Conservation (phyloP, 2,797 vertebrate genomes). For the Mionectes olivaceus region DNA sequence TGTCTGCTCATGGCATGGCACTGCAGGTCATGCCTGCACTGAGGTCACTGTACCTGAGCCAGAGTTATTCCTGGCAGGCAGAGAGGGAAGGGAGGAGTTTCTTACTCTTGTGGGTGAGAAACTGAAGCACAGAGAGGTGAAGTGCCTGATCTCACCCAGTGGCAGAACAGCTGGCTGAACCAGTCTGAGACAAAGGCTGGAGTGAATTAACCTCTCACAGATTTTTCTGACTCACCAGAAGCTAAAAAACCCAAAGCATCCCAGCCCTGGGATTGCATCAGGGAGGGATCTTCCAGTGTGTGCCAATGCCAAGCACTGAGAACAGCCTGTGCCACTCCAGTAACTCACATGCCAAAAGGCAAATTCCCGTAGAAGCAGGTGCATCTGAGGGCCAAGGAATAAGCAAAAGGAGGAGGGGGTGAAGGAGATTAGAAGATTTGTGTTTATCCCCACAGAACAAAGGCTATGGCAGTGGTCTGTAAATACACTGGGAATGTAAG, state of each 20-base stretch:
- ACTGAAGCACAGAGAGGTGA: not conserved
- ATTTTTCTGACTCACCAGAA: conserved; percentile 23
- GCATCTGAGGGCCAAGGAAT: not conserved
- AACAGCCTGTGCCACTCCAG: not conserved
- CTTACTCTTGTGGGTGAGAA: not conserved
- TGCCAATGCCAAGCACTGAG: not conserved
- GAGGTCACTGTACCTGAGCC: not conserved
- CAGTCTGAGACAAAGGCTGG: not conserved
- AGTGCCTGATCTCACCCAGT: not conserved
- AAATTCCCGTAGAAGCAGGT: not conserved
- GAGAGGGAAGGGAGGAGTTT: not conserved
- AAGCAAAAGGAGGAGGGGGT: not conserved
- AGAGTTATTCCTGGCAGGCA: not conserved
- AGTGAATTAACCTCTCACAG: not conserved
- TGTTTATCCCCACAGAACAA: not conserved
- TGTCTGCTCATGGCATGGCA: not conserved
- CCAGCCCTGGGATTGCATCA: not conserved
- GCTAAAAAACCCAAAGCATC: not conserved
- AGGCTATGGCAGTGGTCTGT: not conserved
- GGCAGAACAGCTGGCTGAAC: not conserved
- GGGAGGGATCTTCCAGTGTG: not conserved
- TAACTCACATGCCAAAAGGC: not conserved
- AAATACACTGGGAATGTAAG: not conserved
- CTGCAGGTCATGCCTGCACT: not conserved
- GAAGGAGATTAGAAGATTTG: not conserved